These are phyloP conservation scores for Daptonema setosum DNA, from an alignment of 2,888 invertebrate genomes.

Conservation along the genomic window DNA sequence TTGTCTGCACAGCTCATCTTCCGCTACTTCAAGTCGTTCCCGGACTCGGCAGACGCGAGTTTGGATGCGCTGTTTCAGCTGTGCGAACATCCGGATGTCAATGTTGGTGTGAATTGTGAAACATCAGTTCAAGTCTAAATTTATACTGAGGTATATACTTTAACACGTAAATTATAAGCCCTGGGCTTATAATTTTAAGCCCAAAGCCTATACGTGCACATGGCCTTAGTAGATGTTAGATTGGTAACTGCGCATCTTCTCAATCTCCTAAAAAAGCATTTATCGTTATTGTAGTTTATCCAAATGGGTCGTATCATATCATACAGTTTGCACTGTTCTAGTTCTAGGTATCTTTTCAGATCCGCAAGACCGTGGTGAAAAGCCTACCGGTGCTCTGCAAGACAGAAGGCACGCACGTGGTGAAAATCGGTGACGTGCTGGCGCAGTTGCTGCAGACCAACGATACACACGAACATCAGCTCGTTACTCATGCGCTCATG, in stretches of 20 bases:
- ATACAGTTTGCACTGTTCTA: too few species aligned
- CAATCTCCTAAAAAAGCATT: too few species aligned
- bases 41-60: slow-evolving; percentile 57
- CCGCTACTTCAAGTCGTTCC: slow-evolving; percentile 76
- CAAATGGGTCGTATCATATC: too few species aligned
- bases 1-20: slow-evolving; percentile 83
- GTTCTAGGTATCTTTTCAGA: slow-evolving; percentile 37
- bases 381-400: slow-evolving; percentile 62
- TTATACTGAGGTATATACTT: too few species aligned
- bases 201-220: too few species aligned
- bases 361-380: slow-evolving; percentile 77
- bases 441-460: slow-evolving; percentile 70
- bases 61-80: slow-evolving; percentile 76
- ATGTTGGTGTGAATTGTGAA: slow-evolving; percentile 35
- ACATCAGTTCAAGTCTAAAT: not conserved
- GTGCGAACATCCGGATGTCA: slow-evolving; percentile 78
- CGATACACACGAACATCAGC: slow-evolving; percentile 56
- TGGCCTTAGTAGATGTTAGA: too few species aligned
- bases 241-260: too few species aligned
- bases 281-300: too few species aligned
- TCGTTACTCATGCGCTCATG: slow-evolving; percentile 59
- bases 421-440: slow-evolving; percentile 68
- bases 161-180: too few species aligned
- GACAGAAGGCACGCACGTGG: slow-evolving; percentile 55
- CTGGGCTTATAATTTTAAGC: too few species aligned